phyloP scores from a whole-genome alignment of 2,113 vertebrate species.

The Forbesichthys papilliferus region DNA sequence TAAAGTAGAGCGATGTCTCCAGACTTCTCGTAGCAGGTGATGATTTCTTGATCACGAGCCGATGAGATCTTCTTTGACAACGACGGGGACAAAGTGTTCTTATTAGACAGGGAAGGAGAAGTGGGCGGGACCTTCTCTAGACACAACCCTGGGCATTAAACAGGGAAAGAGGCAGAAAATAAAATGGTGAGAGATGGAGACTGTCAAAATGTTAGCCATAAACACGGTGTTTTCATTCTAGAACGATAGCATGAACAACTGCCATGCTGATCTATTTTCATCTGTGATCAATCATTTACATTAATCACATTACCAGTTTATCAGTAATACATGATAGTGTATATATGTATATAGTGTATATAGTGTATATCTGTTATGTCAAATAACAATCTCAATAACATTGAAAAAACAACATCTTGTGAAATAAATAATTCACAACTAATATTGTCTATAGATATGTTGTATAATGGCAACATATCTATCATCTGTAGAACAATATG shows the following conservation, averaged over 20 bases:
- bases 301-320: background rate
- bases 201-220: background rate
- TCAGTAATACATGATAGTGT: background rate
- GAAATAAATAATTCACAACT: background rate
- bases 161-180: background rate
- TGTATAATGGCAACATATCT: background rate
- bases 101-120: slow-evolving; percentile 84
- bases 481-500: too few relatives aligned
- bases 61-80: slow-evolving; percentile 74
- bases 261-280: background rate
- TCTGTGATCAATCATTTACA: background rate
- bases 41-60: slow-evolving; percentile 89
- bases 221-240: background rate
- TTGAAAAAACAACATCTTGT: background rate
- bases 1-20: slow-evolving; percentile 96
- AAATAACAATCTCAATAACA: background rate
- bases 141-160: slow-evolving; percentile 83
- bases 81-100: slow-evolving; percentile 70
- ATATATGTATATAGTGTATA: too few relatives aligned
- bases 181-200: background rate
- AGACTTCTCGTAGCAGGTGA: slow-evolving; percentile 96
- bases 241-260: background rate
- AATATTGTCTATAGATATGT: background rate
- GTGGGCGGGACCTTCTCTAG: slow-evolving; percentile 88
- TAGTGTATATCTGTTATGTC: background rate